Conservation (phyloP, 2,797 vertebrate genomes). For the Artibeus lituratus region DNA sequence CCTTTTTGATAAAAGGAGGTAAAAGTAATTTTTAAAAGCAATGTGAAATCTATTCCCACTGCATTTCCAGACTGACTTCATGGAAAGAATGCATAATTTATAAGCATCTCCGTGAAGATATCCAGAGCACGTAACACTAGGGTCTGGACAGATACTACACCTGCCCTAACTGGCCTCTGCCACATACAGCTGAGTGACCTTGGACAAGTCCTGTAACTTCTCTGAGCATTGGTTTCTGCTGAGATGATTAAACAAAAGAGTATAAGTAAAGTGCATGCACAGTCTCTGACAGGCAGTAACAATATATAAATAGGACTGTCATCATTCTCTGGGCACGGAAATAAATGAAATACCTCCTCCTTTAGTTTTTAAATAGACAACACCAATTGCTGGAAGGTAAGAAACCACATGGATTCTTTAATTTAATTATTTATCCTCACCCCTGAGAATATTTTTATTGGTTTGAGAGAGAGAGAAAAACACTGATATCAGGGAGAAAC, state of each 20-base stretch:
- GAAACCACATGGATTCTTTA: not conserved
- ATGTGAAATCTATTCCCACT: slow-evolving; percentile 70
- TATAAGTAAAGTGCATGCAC: not conserved
- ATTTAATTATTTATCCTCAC: not conserved
- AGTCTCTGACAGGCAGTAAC: not conserved
- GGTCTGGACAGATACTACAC: not conserved
- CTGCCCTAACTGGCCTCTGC: not conserved
- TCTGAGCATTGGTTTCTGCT: not conserved
- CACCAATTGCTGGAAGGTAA: not conserved
- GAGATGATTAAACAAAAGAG: not conserved
- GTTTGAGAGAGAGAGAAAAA: not conserved
- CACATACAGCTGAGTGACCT: not conserved
- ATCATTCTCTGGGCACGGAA: not conserved
- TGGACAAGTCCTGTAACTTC: slow-evolving; percentile 41
- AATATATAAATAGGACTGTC: not conserved
- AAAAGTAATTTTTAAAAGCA: slow-evolving; percentile 64
- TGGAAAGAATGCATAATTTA: not conserved
- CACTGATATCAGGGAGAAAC: not conserved
- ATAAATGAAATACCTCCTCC: not conserved
- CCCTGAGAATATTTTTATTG: not conserved
- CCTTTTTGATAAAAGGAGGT: slow-evolving; percentile 54
- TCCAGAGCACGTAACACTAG: not conserved
- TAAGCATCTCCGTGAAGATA: slow-evolving; percentile 16
- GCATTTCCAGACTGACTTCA: slow-evolving; percentile 13
- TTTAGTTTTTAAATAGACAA: not conserved